phyloP scores from a whole-genome alignment of 1,140 invertebrate species.

The Apis laboriosa region DNA sequence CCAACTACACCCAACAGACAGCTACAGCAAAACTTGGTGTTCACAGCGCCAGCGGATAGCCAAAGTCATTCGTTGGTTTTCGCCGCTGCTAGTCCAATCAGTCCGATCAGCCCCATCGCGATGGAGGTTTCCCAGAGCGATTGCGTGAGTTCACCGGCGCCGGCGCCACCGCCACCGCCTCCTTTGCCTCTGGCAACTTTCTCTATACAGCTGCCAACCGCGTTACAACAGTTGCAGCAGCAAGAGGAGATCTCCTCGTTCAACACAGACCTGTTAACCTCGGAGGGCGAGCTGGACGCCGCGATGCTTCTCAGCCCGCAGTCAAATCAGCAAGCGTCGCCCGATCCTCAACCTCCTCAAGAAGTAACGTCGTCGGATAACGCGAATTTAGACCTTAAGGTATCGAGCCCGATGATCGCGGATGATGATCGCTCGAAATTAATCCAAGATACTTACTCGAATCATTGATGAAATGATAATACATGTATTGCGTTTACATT shows the following conservation, averaged over 20 bases:
- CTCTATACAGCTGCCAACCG: constrained; percentile 79
- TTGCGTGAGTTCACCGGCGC: constrained; percentile 75
- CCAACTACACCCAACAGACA: constrained; percentile 83
- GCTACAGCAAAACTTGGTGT: constrained; percentile 77
- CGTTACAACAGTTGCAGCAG: constrained; percentile 71
- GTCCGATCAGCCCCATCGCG: constrained; percentile 78
- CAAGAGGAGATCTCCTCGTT: constrained; percentile 72
- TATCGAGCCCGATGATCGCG: constrained; percentile 18
- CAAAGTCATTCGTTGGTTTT: constrained; percentile 75
- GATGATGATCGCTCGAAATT: constrained; percentile 38
- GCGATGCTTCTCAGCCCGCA: constrained; percentile 77
- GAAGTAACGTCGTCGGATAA: constrained; percentile 79
- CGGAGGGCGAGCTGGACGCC: constrained; percentile 72
- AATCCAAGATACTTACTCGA: neutral
- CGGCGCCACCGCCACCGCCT: constrained; percentile 78
- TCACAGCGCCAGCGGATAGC: constrained; percentile 74
- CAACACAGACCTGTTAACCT: constrained; percentile 65
- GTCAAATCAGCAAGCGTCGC: constrained; percentile 71
- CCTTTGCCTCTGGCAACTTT: constrained; percentile 80
- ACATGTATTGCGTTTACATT: constrained; percentile 24
- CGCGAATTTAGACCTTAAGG: constrained; percentile 77
- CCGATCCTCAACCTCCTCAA: constrained; percentile 77
- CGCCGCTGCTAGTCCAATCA: constrained; percentile 72
- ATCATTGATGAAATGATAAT: neutral
- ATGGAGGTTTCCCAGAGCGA: constrained; percentile 77